Evolutionary conservation across 2,888 invertebrate species (phyloP), one percentile per base, ranked within the genome.

Genomic region (Cyaniris semiargus): DNA sequence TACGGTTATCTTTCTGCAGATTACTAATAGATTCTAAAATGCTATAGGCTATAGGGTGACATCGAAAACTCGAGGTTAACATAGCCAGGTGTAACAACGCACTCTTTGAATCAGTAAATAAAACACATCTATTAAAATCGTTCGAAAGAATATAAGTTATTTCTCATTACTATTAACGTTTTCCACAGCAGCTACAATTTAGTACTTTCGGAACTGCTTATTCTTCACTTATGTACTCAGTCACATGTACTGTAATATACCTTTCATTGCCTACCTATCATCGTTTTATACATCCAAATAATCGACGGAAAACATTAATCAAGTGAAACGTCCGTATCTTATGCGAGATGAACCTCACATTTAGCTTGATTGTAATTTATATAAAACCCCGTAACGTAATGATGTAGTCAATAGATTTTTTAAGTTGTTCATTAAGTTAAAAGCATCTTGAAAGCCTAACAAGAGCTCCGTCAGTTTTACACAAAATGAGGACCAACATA

Each of bases 391-490:
- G 56, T 75, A 76, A 80, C 70, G 80, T 80, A 77, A 75, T 10
- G 86, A 76, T 10, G 86, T 85, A 90, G 90, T 91, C 91, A 90
- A 93, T 92, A 91, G 86, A 89, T 88, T 89, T 91, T 90, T 89
- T 89, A 90, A 92, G 87, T 90, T 88, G 87, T 92, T 94, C 93
- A 93, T 94, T 93, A 93, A 90, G 88, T 92, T 94, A 91, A 93
- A 92, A 93, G 93, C 91, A 89, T 91, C 91, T 92, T 87, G 90
- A 90, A 90, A 92, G 91, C 91, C 88, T 89, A 91, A 92, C 90
- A 92, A 93, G 91, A 86, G 90, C 90, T 90, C 90, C 91, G 90
- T 92, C 92, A 91, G 92, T 91, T 90, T 91, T 89, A 88, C 84
- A 85, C 86, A 91, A 91, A 93, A 91, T 86, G 88, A 89, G 89